Evolutionary conservation across 2,888 invertebrate genomes (phyloP).

Genomic region (Sminthurides aquaticus): DNA sequence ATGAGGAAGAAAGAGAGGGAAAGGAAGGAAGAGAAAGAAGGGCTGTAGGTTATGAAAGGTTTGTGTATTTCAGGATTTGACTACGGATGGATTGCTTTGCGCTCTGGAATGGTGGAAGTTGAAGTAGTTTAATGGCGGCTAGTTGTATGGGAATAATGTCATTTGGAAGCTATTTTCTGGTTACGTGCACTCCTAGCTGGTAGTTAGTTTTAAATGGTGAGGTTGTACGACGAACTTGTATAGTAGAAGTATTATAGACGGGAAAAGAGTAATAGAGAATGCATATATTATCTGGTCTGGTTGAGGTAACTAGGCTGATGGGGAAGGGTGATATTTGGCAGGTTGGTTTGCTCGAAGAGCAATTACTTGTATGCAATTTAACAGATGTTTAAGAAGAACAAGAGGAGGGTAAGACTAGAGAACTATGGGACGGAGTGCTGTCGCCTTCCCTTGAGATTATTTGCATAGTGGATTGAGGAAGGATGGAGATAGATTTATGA

Average conservation of each 20-base stretch:
- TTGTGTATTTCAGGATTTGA: not conserved
- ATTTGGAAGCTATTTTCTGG: constrained; percentile 9
- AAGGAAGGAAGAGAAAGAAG: constrained; percentile 6
- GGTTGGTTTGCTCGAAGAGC: not conserved
- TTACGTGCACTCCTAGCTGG: constrained; percentile 4
- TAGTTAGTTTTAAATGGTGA: no score
- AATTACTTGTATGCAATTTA: not conserved
- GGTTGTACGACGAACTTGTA: no score
- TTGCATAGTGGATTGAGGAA: constrained; percentile 4
- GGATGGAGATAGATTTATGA: constrained; percentile 5
- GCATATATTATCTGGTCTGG: no score
- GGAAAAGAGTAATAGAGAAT: no score
- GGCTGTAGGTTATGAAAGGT: not conserved
- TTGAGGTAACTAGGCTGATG: no score
- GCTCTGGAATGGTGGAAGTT: not conserved
- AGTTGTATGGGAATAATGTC: not conserved
- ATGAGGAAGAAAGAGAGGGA: constrained; percentile 3
- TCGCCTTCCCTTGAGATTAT: not conserved
- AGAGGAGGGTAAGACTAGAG: not conserved
- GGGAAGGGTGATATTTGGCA: no score
- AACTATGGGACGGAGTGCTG: not conserved
- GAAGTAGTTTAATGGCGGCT: not conserved
- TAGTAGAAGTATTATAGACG: no score
- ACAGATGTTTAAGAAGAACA: not conserved
- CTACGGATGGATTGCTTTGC: not conserved